Base-by-base conservation (phyloP, 2,113 vertebrate genomes). In the Hystrix brachyura region DNA sequence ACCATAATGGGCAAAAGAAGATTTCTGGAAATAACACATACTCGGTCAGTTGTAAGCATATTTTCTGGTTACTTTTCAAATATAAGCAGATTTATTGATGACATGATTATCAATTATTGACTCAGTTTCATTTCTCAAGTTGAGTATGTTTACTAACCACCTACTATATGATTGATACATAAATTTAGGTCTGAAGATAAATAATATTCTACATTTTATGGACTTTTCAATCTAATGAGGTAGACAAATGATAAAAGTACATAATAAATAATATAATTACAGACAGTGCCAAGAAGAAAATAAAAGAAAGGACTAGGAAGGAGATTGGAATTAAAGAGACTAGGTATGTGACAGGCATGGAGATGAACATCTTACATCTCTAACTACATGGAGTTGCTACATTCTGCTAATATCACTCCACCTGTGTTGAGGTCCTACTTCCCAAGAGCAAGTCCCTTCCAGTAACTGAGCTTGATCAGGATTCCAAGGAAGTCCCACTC, bases 91-190 rank as follows among this genome's bases (percentile, higher is more conserved):
- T 80, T 83, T 38, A 34, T 3, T 6, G 25, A 85, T 27, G 8
- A 83, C 57, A n/a, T 87, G 21, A 32, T 71, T 57, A 15, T 87
- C 59, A 96, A 6, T 90, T 48, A 23, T 13, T 86, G 3, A 82
- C 29, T 92, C 29, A 67, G 46, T 32, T 21, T 74, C 59, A 90
- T 81, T 94, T 94, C 71, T 34, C n/a, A 72, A 84, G n/a, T 81
- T 43, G 59, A 78, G 6, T 65, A 21, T 78, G 80, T 85, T 87
- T 93, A 25, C 48, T 74, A 34, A 65, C 55, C 65, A 55, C 18
- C 19, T 94, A 32, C 19, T 83, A 7, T 29, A 6, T 59, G 32
- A 25, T 27, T 23, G 48, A 25, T 71, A 57, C 34, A 38, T 43
- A 29, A 69, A 46, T 74, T 71, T 29, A 53, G 13, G 10, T 87